Evolutionary conservation across 2,888 invertebrate genomes (phyloP), one percentile per base, ranked within the genome.

Genomic region (Hypsopygia costalis): DNA sequence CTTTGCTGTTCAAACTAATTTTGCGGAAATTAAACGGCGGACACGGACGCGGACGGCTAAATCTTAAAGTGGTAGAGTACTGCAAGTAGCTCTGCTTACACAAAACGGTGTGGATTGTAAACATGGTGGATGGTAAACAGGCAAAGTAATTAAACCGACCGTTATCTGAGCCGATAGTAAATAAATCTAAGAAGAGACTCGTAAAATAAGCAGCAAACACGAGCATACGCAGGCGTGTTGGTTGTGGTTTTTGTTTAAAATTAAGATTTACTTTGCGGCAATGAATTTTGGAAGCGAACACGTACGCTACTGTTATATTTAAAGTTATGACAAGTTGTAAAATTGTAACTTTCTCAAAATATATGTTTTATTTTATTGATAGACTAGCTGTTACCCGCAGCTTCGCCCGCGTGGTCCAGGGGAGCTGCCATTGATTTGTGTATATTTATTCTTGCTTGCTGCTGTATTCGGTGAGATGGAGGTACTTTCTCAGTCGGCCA

Each of bases 61-160:
- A 43, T 44, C 40, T 46, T 36, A 45, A 41, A 44, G 55, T 25
- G 25, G 3, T 8, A 25, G 25, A 25, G 25, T 48, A 55, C 32
- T 41, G 47, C 31, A 43, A 62, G 57, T 52, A 58, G 48, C 53
- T 50, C 47, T 51, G 55, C 62, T 60, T 56, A 63, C 52, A 58
- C 49, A 55, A 58, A 65, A 58, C 57, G 52, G 59, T 58, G 54
- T 46, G 41, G 48, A 46, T 41, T 43, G 54, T 65, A 69, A 74
- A 79, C 69, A 73, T 61, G 59, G 16, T 16, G n/a, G 8, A 25
- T 8, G 25, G 25, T 25, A 65, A 72, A 55, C 71, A 69, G 69
- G 55, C 67, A 64, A 66, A 69, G 76, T 67, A 78, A 79, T 80
- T 72, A 81, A 81, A 75, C 55, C 55, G 63, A 69, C 79, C 70